Evolutionary conservation across 1,140 invertebrate genomes (phyloP), one percentile per base, ranked within the genome.

Genomic region (Drosophila repleta): DNA sequence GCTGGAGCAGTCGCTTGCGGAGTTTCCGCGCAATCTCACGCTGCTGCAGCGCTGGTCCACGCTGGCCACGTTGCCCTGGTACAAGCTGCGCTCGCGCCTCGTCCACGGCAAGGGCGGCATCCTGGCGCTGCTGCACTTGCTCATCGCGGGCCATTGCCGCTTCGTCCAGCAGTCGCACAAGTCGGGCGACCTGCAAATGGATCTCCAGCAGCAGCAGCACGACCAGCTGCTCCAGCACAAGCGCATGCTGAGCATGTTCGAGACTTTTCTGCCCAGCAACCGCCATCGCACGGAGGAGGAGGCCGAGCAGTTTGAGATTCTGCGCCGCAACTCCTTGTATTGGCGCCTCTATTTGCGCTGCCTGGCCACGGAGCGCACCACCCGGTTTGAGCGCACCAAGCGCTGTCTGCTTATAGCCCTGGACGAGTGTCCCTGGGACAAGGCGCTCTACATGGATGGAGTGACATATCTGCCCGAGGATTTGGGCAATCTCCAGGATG

Each of bases 401-500:
- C 91, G 92, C 13, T 92, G 92, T 56, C 92, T 94, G 46, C 92
- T 94, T 62, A 80, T 80, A 56, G 93, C 94, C 0, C 76, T 94
- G 15, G 94, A 95, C 74, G 93, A 94, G 71, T 95, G 95, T 77
- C 95, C 95, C 6, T 96, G 95, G 95, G 92, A 94, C 56, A 95
- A 95, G 92, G 89, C 92, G 4, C 72, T 94, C 6, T 94, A 94
- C 62, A 90, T 93, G 58, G 92, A 93, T 58, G 93, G 93, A 4
- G 92, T 92, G 5, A 91, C 91, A 20, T 92, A 91, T 70, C 91
- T 93, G 20, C 93, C 93, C 4, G 92, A 93, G 53, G 93, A 94
- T 62, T 74, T 93, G 43, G 91, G 93, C 0, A 93, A 95, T 87
- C 93, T 96, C 63, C 95, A 95, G 82, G 95, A 96, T 87, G 90